Base-by-base conservation (phyloP, 2,888 invertebrate genomes). In the Andrena flavipes region DNA sequence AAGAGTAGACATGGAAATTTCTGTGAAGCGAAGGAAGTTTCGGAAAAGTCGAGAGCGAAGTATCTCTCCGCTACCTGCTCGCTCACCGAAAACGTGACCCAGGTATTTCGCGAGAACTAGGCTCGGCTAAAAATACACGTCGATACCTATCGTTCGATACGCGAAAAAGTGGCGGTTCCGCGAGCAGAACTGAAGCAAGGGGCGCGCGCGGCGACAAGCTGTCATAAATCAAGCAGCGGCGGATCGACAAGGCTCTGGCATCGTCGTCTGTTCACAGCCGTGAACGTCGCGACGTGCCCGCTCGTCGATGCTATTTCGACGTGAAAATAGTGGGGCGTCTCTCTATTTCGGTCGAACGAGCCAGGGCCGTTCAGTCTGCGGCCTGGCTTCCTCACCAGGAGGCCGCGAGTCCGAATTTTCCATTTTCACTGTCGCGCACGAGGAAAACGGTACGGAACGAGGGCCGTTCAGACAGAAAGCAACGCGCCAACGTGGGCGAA, bases 271-370 rank as follows among this genome's bases (percentile, higher is more conserved):
- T 49, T 26, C 65, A 49, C 33, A 62, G 68, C 63, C 71, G 72
- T 72, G 73, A 83, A 74, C 86, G 82, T 84, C 82, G 83, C 76
- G 79, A 79, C 86, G 86, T 85, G 71, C 20, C 56, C 64, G 73
- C 56, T 72, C 72, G 81, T 60, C 69, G 59, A 78, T 82, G 88
- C 84, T 88, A 88, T 88, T 88, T 88, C 82, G 71, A 87, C 69
- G 71, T 74, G 82, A 80, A 81, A 84, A 90, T 91, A 91, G 92
- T 91, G 90, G 90, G 90, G 91, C 89, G 88, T 88, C 86, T 85
- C 91, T 93, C 92, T 93, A 93, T 93, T 93, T 93, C 88, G 88
- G 93, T 93, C 91, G 86, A 80, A 87, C 86, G 86, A 89, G 89
- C 88, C 91, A 90, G 91, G 90, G 88, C 88, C 90, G 90, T 85